A percentile compares a stretch with the other conserved stretches of the same genome.
Evolutionary conservation across 2,113 vertebrate species (phyloP).

Genomic region (Osmerus mordax): DNA sequence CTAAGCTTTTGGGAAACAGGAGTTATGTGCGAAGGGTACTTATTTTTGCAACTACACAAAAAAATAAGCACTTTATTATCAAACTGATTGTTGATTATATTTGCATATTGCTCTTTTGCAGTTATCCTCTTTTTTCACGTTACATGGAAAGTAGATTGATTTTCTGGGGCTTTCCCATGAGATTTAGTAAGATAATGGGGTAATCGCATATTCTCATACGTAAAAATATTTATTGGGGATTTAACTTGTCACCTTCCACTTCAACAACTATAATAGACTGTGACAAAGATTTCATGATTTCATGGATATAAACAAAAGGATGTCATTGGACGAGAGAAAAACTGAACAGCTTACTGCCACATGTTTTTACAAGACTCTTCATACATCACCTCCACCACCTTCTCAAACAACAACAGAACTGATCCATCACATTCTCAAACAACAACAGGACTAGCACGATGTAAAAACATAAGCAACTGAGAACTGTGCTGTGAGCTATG

Average conservation of each 20-base stretch:
- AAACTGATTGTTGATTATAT: constrained; percentile 35
- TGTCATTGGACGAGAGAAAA: too few species aligned
- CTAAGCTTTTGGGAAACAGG: constrained; percentile 43
- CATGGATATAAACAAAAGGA: too few species aligned
- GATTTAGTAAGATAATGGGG: constrained; percentile 26
- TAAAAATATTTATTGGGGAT: constrained; percentile 22
- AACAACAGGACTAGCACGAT: too few species aligned
- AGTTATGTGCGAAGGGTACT: constrained; percentile 17
- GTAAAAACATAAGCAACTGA: too few species aligned
- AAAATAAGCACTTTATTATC: constrained; percentile 54
- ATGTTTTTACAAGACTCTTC: too few species aligned
- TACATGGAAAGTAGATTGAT: constrained; percentile 46
- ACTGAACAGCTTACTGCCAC: too few species aligned
- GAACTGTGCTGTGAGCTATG: too few species aligned
- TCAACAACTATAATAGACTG: too few species aligned
- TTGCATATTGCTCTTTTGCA: constrained; percentile 47
- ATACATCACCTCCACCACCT: too few species aligned
- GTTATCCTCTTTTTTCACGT: constrained; percentile 44
- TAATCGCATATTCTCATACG: constrained; percentile 8
- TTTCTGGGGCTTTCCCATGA: constrained; percentile 53
- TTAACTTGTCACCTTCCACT: background rate
- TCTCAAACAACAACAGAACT: too few species aligned
- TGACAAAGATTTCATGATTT: too few species aligned
- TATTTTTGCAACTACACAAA: constrained; percentile 32
- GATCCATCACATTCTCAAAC: too few species aligned